Evolutionary conservation across 2,797 vertebrate species (phyloP).

Genomic region (Denticeps clupeoides): DNA sequence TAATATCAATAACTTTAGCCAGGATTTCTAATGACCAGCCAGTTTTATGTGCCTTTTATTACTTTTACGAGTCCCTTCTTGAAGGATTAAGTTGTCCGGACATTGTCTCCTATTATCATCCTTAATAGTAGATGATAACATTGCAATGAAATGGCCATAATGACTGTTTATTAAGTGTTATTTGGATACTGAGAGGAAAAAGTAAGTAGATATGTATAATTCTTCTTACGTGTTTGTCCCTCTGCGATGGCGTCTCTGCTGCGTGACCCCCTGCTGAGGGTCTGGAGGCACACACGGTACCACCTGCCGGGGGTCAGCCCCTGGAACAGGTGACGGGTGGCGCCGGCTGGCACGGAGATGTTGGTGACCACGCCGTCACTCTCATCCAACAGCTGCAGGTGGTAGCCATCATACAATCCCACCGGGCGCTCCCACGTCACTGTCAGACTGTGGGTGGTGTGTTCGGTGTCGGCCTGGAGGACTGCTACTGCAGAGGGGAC

Average conservation of each 20-base stretch:
- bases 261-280: conserved; percentile 66
- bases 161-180: no score
- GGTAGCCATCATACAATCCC: conserved; percentile 68
- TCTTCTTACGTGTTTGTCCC: conserved; percentile 79
- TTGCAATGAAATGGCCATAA: no score
- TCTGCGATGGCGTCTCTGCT: conserved; percentile 61
- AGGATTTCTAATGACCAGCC: no score
- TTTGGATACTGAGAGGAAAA: no score
- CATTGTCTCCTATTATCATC: no score
- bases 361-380: conserved; percentile 57
- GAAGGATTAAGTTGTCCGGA: no score
- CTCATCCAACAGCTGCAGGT: conserved; percentile 67
- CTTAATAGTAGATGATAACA: no score
- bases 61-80: no score
- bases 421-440: conserved; percentile 73
- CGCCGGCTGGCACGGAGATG: conserved; percentile 45
- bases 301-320: conserved; percentile 73
- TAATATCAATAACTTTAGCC: no score
- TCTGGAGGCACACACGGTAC: conserved; percentile 69
- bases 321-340: conserved; percentile 65
- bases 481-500: conserved; percentile 73
- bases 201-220: no score
- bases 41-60: no score
- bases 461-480: conserved; percentile 66
- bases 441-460: conserved; percentile 73